Evolutionary conservation across 2,113 vertebrate genomes (phyloP).

Genomic region (Perca schrenkii): DNA sequence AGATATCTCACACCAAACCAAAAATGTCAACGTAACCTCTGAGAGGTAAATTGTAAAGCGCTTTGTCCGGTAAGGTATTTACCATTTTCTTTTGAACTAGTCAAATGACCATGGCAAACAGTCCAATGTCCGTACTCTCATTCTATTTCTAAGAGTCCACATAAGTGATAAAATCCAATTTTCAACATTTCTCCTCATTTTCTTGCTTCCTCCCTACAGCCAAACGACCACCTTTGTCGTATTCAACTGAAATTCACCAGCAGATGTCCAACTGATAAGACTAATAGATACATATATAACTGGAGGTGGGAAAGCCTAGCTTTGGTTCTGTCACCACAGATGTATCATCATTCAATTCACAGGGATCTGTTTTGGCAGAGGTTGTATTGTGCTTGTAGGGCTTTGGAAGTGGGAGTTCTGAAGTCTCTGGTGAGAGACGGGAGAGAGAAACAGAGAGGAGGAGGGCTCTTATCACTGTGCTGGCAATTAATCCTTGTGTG

Average conservation of each 20-base stretch:
- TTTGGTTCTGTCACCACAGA: conserved; percentile 52
- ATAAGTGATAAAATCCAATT: background rate
- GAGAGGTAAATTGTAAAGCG: no score
- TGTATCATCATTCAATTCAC: conserved; percentile 54
- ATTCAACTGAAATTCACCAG: conserved; percentile 40
- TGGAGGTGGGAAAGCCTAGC: conserved; percentile 38
- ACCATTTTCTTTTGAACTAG: no score
- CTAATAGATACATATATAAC: conserved; percentile 48
- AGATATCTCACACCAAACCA: background rate
- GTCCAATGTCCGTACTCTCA: no score
- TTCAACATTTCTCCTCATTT: conserved; percentile 7
- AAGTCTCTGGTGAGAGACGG: conserved; percentile 43
- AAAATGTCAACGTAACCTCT: no score
- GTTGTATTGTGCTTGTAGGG: conserved; percentile 8
- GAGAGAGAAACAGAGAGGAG: conserved; percentile 40
- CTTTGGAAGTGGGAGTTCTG: conserved; percentile 33
- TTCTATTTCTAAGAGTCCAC: background rate
- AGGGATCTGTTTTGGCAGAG: conserved; percentile 47
- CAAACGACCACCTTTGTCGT: conserved; percentile 24
- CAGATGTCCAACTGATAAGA: conserved; percentile 56
- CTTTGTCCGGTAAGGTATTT: no score
- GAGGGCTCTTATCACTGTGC: conserved; percentile 60
- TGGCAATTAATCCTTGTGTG: conserved; percentile 70
- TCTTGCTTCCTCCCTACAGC: conserved; percentile 3
- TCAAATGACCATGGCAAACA: no score